These are phyloP conservation scores for Acleris cristana DNA, from an alignment of 2,888 invertebrate species.

Conservation along the genomic window DNA sequence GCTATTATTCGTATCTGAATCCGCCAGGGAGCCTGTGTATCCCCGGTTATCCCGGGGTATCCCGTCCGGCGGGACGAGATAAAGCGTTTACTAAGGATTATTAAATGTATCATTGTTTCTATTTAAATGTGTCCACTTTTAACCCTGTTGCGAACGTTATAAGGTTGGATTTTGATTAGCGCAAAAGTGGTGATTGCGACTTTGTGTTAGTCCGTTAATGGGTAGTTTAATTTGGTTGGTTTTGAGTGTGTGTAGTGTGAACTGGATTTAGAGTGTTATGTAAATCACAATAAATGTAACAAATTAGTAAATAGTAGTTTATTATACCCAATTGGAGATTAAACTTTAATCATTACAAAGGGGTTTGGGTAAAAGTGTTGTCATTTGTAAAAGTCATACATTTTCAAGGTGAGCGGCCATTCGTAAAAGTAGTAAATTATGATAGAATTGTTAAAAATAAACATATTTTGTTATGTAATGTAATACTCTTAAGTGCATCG, in stretches of 20 bases:
- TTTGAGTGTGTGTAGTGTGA: not conserved
- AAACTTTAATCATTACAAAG: too few relatives aligned
- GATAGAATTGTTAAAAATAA: too few relatives aligned
- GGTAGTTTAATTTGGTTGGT: not conserved
- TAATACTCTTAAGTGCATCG: too few relatives aligned
- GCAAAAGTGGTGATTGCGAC: not conserved
- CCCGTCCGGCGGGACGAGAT: slow-evolving; percentile 15
- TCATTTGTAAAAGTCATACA: too few relatives aligned
- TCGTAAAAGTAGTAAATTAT: too few relatives aligned
- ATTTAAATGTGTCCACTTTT: not conserved
- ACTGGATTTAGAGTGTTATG: too few relatives aligned
- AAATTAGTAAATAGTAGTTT: too few relatives aligned
- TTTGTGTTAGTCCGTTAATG: not conserved
- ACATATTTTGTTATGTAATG: too few relatives aligned
- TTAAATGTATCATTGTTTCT: slow-evolving; percentile 13
- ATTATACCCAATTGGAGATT: too few relatives aligned
- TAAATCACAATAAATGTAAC: too few relatives aligned
- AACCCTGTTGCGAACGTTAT: not conserved
- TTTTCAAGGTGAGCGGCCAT: too few relatives aligned
- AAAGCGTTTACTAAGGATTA: slow-evolving; percentile 23
- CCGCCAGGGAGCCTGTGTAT: slow-evolving; percentile 14
- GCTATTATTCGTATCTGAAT: slow-evolving; percentile 25
- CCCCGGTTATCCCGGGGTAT: slow-evolving; percentile 7
- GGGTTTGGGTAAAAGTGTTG: too few relatives aligned
- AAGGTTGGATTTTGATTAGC: not conserved